These are phyloP conservation scores for Zoroaster sp. DNA, from an alignment of 53 echinoderm and acorn worm genomes.

Conservation along the genomic window DNA sequence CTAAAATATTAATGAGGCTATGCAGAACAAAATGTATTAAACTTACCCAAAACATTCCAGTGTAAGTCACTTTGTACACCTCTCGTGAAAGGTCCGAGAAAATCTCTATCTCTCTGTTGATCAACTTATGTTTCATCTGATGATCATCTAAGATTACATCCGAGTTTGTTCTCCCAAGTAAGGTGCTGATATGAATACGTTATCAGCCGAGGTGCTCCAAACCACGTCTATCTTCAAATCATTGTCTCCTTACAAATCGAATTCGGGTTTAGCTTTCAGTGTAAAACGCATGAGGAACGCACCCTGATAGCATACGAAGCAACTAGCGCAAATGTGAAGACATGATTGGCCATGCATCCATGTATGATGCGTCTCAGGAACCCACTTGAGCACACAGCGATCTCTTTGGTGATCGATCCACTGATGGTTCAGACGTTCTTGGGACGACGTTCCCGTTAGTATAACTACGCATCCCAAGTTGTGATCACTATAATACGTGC, in stretches of 20 bases:
- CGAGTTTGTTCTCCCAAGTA: neutral
- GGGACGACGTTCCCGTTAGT: neutral
- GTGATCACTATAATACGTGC: neutral
- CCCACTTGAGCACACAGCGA: neutral
- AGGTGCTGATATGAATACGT: no score
- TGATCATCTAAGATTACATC: neutral
- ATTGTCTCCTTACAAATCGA: neutral
- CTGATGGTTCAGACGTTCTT: neutral
- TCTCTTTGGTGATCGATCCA: neutral
- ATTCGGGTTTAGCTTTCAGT: neutral
- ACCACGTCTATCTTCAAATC: neutral
- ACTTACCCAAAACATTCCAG: no score
- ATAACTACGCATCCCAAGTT: neutral
- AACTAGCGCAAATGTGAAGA: neutral
- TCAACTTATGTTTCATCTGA: neutral
- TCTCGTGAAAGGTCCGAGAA: neutral
- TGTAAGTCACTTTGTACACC: no score
- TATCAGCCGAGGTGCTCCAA: neutral
- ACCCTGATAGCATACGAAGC: neutral
- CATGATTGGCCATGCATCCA: neutral
- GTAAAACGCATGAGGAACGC: neutral
- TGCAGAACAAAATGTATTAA: no score
- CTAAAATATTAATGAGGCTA: no score
- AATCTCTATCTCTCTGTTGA: neutral
- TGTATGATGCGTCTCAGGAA: neutral